Evolutionary conservation across 2,113 vertebrate genomes (phyloP).

Genomic region (Morone chrysops): DNA sequence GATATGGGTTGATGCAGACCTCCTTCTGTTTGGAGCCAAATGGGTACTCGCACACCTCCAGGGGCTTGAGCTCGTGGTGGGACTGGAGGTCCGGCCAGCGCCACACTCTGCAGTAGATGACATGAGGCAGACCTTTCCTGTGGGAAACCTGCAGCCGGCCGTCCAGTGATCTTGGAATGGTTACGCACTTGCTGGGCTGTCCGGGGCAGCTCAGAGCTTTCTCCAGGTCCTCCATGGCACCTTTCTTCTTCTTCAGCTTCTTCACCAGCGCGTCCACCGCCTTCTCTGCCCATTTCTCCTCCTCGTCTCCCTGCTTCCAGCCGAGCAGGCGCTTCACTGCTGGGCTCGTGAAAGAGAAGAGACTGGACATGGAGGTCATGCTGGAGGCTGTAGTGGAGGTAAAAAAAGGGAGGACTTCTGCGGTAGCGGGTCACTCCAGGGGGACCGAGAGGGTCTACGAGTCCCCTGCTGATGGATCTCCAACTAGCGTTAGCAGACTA

Average conservation of each 20-base stretch:
- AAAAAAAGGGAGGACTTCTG: slow-evolving; percentile 37
- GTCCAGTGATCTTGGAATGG: slow-evolving; percentile 96
- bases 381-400: slow-evolving; percentile 39
- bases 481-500: slow-evolving; percentile 27
- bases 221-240: slow-evolving; percentile 99
- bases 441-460: slow-evolving; percentile 6
- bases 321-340: slow-evolving; percentile 98
- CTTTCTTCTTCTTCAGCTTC: slow-evolving; percentile 99
- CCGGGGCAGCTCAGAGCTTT: slow-evolving; percentile 98
- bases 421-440: background rate
- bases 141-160: slow-evolving; percentile 98
- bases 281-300: slow-evolving; percentile 99
- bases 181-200: slow-evolving; percentile 98
- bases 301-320: slow-evolving; percentile 99
- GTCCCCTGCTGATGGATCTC: slow-evolving; percentile 2
- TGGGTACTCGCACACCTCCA: slow-evolving; percentile 98
- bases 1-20: slow-evolving; percentile 99
- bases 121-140: slow-evolving; percentile 96
- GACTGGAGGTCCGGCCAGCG: slow-evolving; percentile 99
- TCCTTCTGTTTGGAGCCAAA: slow-evolving; percentile 99
- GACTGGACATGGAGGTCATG: slow-evolving; percentile 95
- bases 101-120: slow-evolving; percentile 99
- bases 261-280: slow-evolving; percentile 98
- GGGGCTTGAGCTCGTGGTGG: slow-evolving; percentile 97
- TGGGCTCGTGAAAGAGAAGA: slow-evolving; percentile 99